A percentile compares a stretch with the other conserved stretches of the same genome.
These are phyloP conservation scores for Cosmia trapezina DNA, from an alignment of 2,888 invertebrate genomes.

Conservation along the genomic window DNA sequence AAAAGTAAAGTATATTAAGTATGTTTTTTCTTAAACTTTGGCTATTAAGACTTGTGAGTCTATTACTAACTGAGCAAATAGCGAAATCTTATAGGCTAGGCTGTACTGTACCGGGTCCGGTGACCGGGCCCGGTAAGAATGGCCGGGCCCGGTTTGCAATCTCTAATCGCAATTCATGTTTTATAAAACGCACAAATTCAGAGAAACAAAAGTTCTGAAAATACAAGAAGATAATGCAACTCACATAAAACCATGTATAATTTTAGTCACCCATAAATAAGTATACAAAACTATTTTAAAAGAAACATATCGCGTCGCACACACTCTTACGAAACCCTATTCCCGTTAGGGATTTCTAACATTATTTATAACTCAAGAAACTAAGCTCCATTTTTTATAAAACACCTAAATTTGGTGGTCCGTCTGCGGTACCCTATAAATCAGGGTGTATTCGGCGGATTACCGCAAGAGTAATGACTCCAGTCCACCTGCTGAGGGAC, in stretches of 20 bases:
- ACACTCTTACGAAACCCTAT: conserved; percentile 70
- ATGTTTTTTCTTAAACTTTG: no score
- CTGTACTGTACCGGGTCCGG: no score
- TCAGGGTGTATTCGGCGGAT: conserved; percentile 89
- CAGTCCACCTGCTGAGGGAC: conserved; percentile 89
- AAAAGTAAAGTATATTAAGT: no score
- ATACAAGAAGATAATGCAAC: conserved; percentile 24
- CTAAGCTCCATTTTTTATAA: conserved; percentile 89
- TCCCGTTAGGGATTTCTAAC: conserved; percentile 80
- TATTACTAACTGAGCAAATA: no score
- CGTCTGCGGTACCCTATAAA: conserved; percentile 86
- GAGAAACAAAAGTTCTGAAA: conserved; percentile 1
- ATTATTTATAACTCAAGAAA: conserved; percentile 87
- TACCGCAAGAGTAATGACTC: conserved; percentile 89
- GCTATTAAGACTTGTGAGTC: no score
- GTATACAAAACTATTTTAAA: conserved; percentile 55
- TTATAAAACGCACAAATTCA: no score
- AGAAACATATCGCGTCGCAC: conserved; percentile 58
- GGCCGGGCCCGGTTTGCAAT: no score
- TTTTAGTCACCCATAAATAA: conserved; percentile 48
- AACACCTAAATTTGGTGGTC: conserved; percentile 88
- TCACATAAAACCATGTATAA: conserved; percentile 24
- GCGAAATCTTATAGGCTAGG: no score
- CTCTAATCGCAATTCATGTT: background rate
- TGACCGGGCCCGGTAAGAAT: no score